Evolutionary conservation across 2,797 vertebrate genomes (phyloP), one percentile per base, ranked within the genome.

Genomic region (Poliocrania exsul): DNA sequence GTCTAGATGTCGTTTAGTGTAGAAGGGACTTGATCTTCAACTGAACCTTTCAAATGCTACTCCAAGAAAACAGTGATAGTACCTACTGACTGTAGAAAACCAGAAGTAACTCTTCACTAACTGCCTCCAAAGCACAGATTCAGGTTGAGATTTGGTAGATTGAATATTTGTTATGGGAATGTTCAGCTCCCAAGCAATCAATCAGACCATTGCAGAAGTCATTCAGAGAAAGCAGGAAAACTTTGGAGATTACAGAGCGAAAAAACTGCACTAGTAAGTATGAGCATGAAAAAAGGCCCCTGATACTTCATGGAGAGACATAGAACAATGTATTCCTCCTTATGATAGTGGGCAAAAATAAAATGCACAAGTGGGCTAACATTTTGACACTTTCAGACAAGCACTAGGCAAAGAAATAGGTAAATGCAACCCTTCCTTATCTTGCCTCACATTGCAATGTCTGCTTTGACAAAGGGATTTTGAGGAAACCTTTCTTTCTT

Each of bases 101-200:
- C 16, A 81, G 77, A 82, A 94, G 54, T 64, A 90, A 78, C 49
- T 85, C 21, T 73, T 38, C 65, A 78, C 86, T 92, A 87, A 87
- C 53, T 67, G 61, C 16, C 69, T 54, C 54, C 66, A 49, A 90
- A 83, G 51, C 49, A 78, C n/a, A 79, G 64, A 26, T 89, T 67
- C 44, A 33, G 21, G 65, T 33, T 53, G 73, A 93, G 77, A 70
- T 75, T 56, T 47, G 31, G 23, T 35, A 20, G 65, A 81, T 11
- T 77, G 64, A 80, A 29, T 69, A 81, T 33, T 72, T 64, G 16
- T 62, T 29, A 91, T 19, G 17, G 58, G 42, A 92, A 20, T 5
- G 5, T n/a, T 78, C 65, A 77, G 26, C 44, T 62, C 47, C 37
- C 49, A 69, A 42, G 37, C 51, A 86, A 66, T 81, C 81, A 67